Evolutionary conservation across 2,797 vertebrate genomes (phyloP).

Genomic region (Enteromius argenteus): DNA sequence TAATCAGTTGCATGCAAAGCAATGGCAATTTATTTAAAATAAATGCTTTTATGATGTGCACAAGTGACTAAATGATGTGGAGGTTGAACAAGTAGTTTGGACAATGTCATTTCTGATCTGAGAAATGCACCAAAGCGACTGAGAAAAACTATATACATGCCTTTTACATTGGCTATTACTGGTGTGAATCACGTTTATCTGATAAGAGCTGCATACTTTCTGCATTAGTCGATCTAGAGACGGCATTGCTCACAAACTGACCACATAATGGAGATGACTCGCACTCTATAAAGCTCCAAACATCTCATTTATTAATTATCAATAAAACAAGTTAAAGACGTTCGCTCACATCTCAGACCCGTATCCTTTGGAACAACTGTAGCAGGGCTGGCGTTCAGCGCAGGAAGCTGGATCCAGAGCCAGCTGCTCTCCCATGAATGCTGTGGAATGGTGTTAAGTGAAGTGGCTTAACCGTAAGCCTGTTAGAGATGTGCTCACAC

Average conservation of each 20-base stretch:
- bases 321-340: background rate
- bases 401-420: slow-evolving; percentile 29
- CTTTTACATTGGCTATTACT: background rate
- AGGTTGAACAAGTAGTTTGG: too few relatives aligned
- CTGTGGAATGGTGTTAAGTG: slow-evolving; percentile 57
- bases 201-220: background rate
- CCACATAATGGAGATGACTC: background rate
- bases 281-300: background rate
- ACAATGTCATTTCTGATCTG: too few relatives aligned
- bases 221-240: background rate
- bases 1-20: too few relatives aligned
- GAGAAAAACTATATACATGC: background rate
- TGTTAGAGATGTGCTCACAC: slow-evolving; percentile 49
- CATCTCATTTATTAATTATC: background rate
- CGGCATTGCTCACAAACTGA: background rate
- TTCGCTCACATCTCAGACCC: background rate
- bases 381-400: background rate
- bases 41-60: too few relatives aligned
- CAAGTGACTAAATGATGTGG: too few relatives aligned
- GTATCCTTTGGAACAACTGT: slow-evolving; percentile 11
- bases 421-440: slow-evolving; percentile 54
- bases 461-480: slow-evolving; percentile 49
- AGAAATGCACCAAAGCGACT: too few relatives aligned
- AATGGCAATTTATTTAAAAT: too few relatives aligned
- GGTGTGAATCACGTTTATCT: background rate